phyloP scores from a whole-genome alignment of 2,888 invertebrate genomes.

The Gari tellinella region DNA sequence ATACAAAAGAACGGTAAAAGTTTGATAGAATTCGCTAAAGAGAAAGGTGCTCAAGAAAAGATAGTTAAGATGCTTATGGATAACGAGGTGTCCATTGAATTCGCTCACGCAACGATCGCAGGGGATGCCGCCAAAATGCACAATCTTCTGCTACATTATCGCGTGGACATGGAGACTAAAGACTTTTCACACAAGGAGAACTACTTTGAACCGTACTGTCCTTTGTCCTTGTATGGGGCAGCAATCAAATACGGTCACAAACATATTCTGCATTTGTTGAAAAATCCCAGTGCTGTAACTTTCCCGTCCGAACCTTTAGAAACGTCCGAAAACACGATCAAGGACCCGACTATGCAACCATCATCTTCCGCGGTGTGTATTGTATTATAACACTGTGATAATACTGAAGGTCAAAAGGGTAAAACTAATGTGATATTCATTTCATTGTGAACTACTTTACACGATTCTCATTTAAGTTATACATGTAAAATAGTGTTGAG shows the following conservation, averaged over 20 bases:
- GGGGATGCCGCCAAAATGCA: conserved; percentile 79
- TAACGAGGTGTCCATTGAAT: conserved; percentile 77
- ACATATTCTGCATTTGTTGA: conserved; percentile 73
- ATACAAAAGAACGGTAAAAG: conserved; percentile 68
- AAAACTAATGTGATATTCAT: no score
- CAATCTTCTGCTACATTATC: conserved; percentile 71
- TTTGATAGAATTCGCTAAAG: conserved; percentile 75
- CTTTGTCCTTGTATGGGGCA: conserved; percentile 76
- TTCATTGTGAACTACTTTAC: no score
- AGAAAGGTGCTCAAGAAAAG: conserved; percentile 66
- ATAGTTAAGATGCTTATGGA: conserved; percentile 72
- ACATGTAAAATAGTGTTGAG: no score
- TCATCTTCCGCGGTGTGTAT: not conserved
- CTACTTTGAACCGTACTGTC: conserved; percentile 72
- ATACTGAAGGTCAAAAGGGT: no score
- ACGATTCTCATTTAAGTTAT: no score
- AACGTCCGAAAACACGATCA: not conserved
- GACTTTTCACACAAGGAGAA: conserved; percentile 78
- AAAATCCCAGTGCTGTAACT: conserved; percentile 35
- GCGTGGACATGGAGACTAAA: conserved; percentile 72
- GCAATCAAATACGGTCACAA: conserved; percentile 79
- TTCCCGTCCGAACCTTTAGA: not conserved
- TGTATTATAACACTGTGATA: not conserved
- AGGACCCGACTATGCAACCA: not conserved
- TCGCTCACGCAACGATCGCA: conserved; percentile 82